A percentile compares a stretch with the other conserved stretches of the same genome.
These are phyloP conservation scores for Tetraodon nigroviridis DNA, from an alignment of 2,113 vertebrate species.

Conservation along the genomic window DNA sequence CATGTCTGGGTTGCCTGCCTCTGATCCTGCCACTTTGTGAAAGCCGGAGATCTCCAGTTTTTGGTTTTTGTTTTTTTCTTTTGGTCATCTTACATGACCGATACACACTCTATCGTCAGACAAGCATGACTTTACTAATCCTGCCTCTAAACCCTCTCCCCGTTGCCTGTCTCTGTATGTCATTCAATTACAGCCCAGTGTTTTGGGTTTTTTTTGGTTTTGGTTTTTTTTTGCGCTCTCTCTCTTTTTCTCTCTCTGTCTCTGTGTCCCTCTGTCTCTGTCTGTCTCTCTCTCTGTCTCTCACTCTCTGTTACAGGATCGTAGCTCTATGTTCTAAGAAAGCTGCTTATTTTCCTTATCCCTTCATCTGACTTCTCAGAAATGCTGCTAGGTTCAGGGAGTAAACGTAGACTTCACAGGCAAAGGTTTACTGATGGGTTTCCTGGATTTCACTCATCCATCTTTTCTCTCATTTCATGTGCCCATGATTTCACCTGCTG, in stretches of 20 bases:
- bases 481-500: constrained; percentile 56
- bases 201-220: constrained; percentile 17
- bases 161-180: constrained; percentile 61
- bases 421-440: constrained; percentile 47
- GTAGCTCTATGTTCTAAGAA: too few species aligned
- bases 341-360: neutral
- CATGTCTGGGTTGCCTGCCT: constrained; percentile 89
- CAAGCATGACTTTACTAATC: constrained; percentile 86
- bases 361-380: constrained; percentile 37
- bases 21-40: constrained; percentile 75
- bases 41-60: constrained; percentile 63
- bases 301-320: neutral
- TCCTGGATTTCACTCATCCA: constrained; percentile 90
- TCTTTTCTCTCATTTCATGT: constrained; percentile 61
- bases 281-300: neutral
- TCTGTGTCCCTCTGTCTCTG: constrained; percentile 17
- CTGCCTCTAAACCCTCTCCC: constrained; percentile 44
- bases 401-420: constrained; percentile 49
- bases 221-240: constrained; percentile 50
- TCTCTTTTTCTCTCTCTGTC: constrained; percentile 37
- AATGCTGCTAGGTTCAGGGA: constrained; percentile 53
- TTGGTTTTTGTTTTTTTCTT: neutral
- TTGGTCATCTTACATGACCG: constrained; percentile 74
- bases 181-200: constrained; percentile 63
- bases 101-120: constrained; percentile 71